phyloP scores from a whole-genome alignment of 1,140 invertebrate genomes.

The Drosophila pandora region DNA sequence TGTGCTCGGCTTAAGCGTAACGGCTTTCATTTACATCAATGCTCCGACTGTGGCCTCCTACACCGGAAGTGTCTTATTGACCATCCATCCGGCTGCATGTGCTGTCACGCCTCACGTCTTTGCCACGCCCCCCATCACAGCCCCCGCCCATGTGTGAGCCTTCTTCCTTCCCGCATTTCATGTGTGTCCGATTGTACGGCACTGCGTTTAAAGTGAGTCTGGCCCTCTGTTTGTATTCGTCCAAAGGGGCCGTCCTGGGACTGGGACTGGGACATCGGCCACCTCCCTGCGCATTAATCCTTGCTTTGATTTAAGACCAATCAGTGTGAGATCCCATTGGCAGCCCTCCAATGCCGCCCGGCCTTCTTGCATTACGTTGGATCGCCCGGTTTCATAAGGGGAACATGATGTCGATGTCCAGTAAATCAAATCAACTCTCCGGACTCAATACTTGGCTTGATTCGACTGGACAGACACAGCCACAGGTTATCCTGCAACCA shows the following conservation, averaged over 20 bases:
- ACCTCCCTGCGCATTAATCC: constrained; percentile 69
- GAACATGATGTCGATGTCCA: constrained; percentile 18
- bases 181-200: constrained; percentile 11
- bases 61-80: constrained; percentile 87
- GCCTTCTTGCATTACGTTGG: constrained; percentile 10
- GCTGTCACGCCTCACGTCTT: constrained; percentile 90
- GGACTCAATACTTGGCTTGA: constrained; percentile 22
- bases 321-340: constrained; percentile 55
- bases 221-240: constrained; percentile 27
- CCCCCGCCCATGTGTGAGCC: constrained; percentile 86
- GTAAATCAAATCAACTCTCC: constrained; percentile 41
- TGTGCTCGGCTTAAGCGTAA: constrained; percentile 88
- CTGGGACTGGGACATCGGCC: background rate
- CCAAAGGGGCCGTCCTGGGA: constrained; percentile 4
- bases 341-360: constrained; percentile 13
- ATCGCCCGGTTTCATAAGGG: constrained; percentile 29
- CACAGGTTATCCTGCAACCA: constrained; percentile 24
- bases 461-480: constrained; percentile 16
- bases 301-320: constrained; percentile 78
- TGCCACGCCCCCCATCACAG: constrained; percentile 86
- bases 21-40: constrained; percentile 89
- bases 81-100: constrained; percentile 89
- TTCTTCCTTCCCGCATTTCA: constrained; percentile 54
- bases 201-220: constrained; percentile 1
- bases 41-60: constrained; percentile 88